A percentile compares a stretch with the other conserved stretches of the same genome.
These are phyloP conservation scores for Phoronis australis DNA, from an alignment of 2,888 invertebrate genomes.

Conservation along the genomic window DNA sequence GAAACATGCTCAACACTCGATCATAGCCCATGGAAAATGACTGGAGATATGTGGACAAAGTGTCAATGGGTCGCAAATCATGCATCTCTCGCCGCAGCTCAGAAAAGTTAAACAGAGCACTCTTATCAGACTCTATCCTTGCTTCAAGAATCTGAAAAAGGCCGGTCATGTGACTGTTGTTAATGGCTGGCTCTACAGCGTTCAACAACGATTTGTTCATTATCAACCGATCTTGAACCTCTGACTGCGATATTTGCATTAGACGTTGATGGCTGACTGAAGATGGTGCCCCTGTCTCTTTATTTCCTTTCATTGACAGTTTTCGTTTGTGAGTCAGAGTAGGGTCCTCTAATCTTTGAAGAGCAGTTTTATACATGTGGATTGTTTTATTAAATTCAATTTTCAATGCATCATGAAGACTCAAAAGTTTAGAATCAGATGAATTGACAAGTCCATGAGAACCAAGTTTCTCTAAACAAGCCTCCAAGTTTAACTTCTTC, in stretches of 20 bases:
- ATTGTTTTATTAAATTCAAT: slow-evolving; percentile 74
- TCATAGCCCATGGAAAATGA: no score
- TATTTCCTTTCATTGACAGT: slow-evolving; percentile 54
- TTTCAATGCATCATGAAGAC: slow-evolving; percentile 76
- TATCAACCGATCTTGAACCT: slow-evolving; percentile 83
- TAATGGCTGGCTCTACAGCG: slow-evolving; percentile 65
- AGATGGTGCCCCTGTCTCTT: no score
- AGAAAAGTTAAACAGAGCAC: slow-evolving; percentile 68
- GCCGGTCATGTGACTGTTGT: slow-evolving; percentile 74
- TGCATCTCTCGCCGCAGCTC: slow-evolving; percentile 59
- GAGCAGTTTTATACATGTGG: slow-evolving; percentile 78
- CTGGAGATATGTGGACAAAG: no score
- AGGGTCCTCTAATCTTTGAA: slow-evolving; percentile 72
- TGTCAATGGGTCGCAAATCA: no score
- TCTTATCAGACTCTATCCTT: slow-evolving; percentile 85
- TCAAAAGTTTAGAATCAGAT: slow-evolving; percentile 59
- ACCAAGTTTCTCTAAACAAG: slow-evolving; percentile 79
- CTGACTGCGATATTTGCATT: slow-evolving; percentile 73
- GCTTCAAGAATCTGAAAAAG: slow-evolving; percentile 66
- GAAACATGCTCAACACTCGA: no score
- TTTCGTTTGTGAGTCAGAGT: slow-evolving; percentile 43
- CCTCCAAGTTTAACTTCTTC: slow-evolving; percentile 69
- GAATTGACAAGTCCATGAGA: slow-evolving; percentile 74
- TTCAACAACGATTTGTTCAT: slow-evolving; percentile 84
- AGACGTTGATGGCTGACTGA: slow-evolving; percentile 85